Evolutionary conservation across 2,888 invertebrate species (phyloP).

Genomic region (Andrena bucephala): DNA sequence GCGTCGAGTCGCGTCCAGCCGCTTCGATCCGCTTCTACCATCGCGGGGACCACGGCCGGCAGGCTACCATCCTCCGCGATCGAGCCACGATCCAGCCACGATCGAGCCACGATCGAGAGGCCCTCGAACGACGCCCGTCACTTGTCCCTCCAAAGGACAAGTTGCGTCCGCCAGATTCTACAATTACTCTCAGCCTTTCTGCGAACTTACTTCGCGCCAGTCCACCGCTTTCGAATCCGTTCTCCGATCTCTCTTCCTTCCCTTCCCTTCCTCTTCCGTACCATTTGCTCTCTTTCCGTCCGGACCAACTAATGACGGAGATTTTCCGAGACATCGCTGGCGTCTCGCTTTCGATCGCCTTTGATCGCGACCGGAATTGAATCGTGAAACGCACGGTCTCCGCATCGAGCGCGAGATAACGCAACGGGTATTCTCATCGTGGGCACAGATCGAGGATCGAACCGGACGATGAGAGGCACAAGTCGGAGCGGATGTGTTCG

Average conservation of each 20-base stretch:
- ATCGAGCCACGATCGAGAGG: neutral
- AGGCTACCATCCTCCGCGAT: conserved; percentile 49
- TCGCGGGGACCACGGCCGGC: conserved; percentile 17
- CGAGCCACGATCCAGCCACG: conserved; percentile 48
- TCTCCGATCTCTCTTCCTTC: neutral
- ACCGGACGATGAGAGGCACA: conserved; percentile 24
- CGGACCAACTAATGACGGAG: conserved; percentile 24
- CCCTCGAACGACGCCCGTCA: conserved; percentile 69
- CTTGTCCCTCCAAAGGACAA: conserved; percentile 78
- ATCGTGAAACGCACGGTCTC: neutral
- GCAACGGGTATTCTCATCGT: conserved; percentile 6
- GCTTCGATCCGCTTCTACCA: neutral
- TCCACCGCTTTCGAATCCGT: conserved; percentile 17
- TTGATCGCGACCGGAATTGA: neutral
- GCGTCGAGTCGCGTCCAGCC: neutral
- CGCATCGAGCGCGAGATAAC: conserved; percentile 19
- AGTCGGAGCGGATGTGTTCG: conserved; percentile 29
- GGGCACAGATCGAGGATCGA: conserved; percentile 17
- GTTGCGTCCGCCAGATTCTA: conserved; percentile 81
- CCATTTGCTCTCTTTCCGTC: neutral
- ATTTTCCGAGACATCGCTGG: neutral
- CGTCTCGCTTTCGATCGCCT: conserved; percentile 6
- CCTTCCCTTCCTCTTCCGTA: neutral
- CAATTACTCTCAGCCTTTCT: conserved; percentile 82
- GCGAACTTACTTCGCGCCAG: conserved; percentile 77